Conservation (phyloP, 2,113 vertebrate species). For the Euleptes europaea region DNA sequence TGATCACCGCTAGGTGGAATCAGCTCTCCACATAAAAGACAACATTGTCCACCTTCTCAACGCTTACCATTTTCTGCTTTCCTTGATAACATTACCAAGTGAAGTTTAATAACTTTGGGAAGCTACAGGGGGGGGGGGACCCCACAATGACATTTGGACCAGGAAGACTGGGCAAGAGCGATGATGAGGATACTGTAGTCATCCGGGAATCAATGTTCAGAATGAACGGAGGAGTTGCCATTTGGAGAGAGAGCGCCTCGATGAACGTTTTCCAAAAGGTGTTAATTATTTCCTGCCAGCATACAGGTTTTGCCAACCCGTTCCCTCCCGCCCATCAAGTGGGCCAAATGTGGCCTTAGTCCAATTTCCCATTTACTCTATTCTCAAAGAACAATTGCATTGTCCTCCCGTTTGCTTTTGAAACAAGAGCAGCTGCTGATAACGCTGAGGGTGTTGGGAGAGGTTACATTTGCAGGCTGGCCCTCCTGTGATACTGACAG, state of each 20-base stretch:
- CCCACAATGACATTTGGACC: background rate
- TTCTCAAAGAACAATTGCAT: background rate
- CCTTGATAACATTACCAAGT: background rate
- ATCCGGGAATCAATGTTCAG: background rate
- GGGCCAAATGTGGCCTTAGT: background rate
- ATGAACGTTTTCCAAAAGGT: background rate
- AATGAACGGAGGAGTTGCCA: background rate
- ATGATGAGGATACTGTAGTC: background rate
- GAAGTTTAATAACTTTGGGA: fast-evolving
- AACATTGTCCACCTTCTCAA: background rate
- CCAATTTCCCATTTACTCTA: background rate
- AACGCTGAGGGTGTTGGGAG: background rate
- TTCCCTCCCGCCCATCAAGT: background rate
- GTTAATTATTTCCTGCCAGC: background rate
- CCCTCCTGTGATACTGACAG: fast-evolving
- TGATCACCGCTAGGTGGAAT: constrained; percentile 26
- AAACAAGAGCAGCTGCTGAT: background rate
- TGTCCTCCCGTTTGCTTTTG: background rate
- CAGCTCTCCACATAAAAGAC: constrained; percentile 4
- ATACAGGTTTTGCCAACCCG: too few species aligned
- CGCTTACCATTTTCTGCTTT: background rate
- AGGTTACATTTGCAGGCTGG: background rate
- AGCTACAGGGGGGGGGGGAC: fast-evolving
- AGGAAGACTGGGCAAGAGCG: background rate
- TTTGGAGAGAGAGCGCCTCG: background rate